A percentile compares a stretch with the other conserved stretches of the same genome.
These are phyloP conservation scores for Speoplatyrhinus poulsoni DNA, from an alignment of 2,113 vertebrate species.

Conservation along the genomic window DNA sequence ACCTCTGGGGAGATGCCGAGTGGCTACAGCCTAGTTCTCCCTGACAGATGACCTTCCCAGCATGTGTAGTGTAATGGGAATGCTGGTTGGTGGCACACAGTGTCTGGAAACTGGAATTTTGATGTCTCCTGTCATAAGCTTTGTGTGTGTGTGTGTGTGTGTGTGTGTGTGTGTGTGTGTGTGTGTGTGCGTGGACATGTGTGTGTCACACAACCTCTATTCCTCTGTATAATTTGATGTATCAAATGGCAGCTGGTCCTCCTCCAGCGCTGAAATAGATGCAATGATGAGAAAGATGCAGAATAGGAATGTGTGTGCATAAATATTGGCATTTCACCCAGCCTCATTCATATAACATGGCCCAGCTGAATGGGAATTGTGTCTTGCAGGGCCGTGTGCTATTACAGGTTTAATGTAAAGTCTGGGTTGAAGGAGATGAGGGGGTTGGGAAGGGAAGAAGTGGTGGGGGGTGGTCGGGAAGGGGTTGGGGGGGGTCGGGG, in stretches of 20 bases:
- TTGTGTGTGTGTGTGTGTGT: slow-evolving; percentile 32
- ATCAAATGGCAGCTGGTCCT: slow-evolving; percentile 67
- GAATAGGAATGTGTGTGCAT: slow-evolving; percentile 79
- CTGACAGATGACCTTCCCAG: slow-evolving; percentile 66
- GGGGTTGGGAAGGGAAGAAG: background rate
- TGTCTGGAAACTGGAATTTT: slow-evolving; percentile 16
- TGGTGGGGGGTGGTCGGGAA: too few species aligned
- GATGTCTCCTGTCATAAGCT: background rate
- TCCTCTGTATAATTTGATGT: slow-evolving; percentile 62
- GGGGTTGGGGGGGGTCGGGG: slow-evolving; percentile 8
- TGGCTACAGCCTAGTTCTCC: slow-evolving; percentile 60
- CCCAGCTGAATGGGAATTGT: slow-evolving; percentile 71
- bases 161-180: slow-evolving; percentile 24
- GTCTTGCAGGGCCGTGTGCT: slow-evolving; percentile 74
- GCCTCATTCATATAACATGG: slow-evolving; percentile 82
- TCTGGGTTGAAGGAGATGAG: slow-evolving; percentile 69
- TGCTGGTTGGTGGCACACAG: slow-evolving; percentile 24
- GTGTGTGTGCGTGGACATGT: slow-evolving; percentile 6
- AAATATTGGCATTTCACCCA: slow-evolving; percentile 79
- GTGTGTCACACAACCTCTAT: slow-evolving; percentile 15
- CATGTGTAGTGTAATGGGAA: slow-evolving; percentile 44
- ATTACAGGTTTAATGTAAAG: slow-evolving; percentile 80
- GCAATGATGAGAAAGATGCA: slow-evolving; percentile 63
- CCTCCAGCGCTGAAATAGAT: slow-evolving; percentile 44
- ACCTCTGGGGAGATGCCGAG: slow-evolving; percentile 62